Evolutionary conservation across 2,113 vertebrate species (phyloP), one percentile per base, ranked within the genome.

Genomic region (Sylvietta virens): DNA sequence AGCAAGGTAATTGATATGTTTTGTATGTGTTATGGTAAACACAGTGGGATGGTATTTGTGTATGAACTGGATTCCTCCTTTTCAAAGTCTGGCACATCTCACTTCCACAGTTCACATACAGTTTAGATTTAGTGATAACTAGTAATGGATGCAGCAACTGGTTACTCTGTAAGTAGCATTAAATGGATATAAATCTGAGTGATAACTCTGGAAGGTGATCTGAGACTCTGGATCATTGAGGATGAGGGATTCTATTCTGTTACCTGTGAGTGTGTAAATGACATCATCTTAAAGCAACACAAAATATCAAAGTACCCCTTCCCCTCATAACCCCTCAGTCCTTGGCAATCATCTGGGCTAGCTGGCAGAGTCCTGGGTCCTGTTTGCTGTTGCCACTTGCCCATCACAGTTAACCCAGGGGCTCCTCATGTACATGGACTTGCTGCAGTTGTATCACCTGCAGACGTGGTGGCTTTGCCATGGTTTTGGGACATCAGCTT

Each of bases 321-420:
- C 8, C 21, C 9, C 8, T 60, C 37, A 20, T 39, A 35, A 35
- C 17, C 54, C 19, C 18, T 58, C 28, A 73, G 56, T 40, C 48
- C 24, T 88, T 67, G 51, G 27, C 33, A 76, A 9, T 33, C 21
- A 16, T 18, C 23, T 80, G 18, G 24, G 13, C 27, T 60, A 24
- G 23, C 10, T 53, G 82, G 27, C 22, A 7, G 44, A 83, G 24
- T 56, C 48, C 53, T 60, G 45, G 10, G 4, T 85, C 23, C 27
- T 1, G 1, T 77, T 77, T 91, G 24, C 35, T 9, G 0, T 14
- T 1, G 1, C 8, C 37, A 48, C 16, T 35, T 60, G 13, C 42
- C 51, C 14, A 13, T 76, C 1, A 2, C 39, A 40, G 10, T 78
- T 45, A 21, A 23, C 6, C 10, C 33, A 31, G 54, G 53, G 44